Evolutionary conservation across 1,140 invertebrate species (phyloP).

Genomic region (Brachionus asplanchnoidis): DNA sequence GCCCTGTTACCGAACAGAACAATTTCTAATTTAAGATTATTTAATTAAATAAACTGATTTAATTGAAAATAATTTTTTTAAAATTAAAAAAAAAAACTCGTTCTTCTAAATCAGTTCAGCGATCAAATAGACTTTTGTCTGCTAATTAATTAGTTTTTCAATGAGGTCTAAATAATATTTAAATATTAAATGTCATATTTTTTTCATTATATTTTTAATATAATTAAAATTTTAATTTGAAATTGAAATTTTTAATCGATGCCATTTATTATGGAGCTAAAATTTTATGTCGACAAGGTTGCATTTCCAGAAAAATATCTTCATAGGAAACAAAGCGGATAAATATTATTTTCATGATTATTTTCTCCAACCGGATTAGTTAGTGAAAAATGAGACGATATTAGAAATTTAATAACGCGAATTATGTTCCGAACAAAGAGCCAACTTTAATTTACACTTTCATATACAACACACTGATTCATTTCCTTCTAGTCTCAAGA

Average conservation of each 20-base stretch:
- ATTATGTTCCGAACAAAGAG: neutral
- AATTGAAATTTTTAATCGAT: neutral
- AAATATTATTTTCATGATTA: neutral
- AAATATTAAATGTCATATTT: no score
- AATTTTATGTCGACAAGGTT: neutral
- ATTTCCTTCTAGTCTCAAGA: neutral
- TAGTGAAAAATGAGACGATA: neutral
- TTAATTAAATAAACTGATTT: no score
- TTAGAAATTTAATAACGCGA: neutral
- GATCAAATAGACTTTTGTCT: no score
- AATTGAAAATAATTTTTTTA: no score
- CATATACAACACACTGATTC: neutral
- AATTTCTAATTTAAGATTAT: no score
- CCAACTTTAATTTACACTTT: neutral
- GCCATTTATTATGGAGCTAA: neutral
- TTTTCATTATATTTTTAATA: no score
- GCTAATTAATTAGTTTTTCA: no score
- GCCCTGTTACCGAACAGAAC: no score
- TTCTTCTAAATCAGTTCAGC: no score
- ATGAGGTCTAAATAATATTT: no score
- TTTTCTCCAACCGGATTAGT: neutral
- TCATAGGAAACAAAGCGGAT: neutral
- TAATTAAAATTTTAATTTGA: neutral
- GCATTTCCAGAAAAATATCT: neutral
- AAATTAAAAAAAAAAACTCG: no score